These are phyloP conservation scores for Kryptolebias ocellatus DNA, from an alignment of 2,797 vertebrate species.

Conservation along the genomic window DNA sequence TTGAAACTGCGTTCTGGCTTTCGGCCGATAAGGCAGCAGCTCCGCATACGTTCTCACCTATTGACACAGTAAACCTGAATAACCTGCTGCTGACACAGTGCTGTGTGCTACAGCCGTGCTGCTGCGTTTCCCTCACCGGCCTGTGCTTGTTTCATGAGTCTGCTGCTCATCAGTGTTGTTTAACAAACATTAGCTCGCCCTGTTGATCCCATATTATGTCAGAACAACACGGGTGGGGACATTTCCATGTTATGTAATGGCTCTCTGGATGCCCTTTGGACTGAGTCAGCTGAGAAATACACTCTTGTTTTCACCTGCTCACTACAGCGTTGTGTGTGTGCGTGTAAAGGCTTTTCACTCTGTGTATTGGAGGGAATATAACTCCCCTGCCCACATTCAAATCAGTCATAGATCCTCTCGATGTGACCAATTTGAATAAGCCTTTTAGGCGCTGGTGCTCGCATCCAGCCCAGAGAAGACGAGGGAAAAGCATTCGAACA, in stretches of 20 bases:
- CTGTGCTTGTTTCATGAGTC: constrained; percentile 15
- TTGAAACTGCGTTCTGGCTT: constrained; percentile 16
- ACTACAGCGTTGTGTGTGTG: constrained; percentile 39
- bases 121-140: constrained; percentile 8
- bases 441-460: constrained; percentile 14
- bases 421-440: constrained; percentile 15
- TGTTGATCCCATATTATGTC: constrained; percentile 64
- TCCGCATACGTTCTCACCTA: constrained; percentile 34
- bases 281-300: constrained; percentile 54
- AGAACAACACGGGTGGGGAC: constrained; percentile 37
- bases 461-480: not conserved
- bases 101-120: not conserved
- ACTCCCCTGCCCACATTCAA: constrained; percentile 27
- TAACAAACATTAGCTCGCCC: constrained; percentile 62
- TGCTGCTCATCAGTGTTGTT: constrained; percentile 54
- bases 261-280: constrained; percentile 66
- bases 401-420: constrained; percentile 10
- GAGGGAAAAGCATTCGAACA: constrained; percentile 19
- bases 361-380: constrained; percentile 21
- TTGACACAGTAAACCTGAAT: constrained; percentile 65
- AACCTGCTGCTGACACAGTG: constrained; percentile 35
- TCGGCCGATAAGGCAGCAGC: constrained; percentile 7
- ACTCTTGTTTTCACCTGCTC: constrained; percentile 40
- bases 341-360: not conserved
- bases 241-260: constrained; percentile 70